Percentiles rank a stretch among this genome's conserved stretches.
Conservation (phyloP, 2,888 invertebrate species). For the Dryomyza anilis region DNA sequence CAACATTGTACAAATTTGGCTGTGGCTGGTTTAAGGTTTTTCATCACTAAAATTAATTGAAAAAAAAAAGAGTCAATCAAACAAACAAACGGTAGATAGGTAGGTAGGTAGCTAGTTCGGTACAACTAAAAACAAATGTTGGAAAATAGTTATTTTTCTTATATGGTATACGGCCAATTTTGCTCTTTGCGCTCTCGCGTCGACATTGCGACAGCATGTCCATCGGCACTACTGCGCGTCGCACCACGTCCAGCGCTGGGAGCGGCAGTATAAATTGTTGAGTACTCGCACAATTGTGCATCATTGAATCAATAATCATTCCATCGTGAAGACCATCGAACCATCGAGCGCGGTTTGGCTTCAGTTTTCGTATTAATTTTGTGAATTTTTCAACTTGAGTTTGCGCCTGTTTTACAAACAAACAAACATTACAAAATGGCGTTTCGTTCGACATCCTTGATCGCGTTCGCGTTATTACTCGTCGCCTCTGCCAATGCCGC, state of each 20-base stretch:
- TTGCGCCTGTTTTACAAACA: slow-evolving; percentile 7
- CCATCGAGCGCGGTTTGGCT: slow-evolving; percentile 23
- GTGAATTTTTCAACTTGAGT: neutral
- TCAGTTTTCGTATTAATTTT: slow-evolving; percentile 23
- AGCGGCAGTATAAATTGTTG: slow-evolving; percentile 63
- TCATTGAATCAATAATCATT: slow-evolving; percentile 60
- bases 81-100: neutral
- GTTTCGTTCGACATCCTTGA: slow-evolving; percentile 61
- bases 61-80: neutral
- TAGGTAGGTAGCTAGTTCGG: too few species aligned
- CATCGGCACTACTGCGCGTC: neutral
- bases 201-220: neutral
- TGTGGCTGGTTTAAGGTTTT: slow-evolving; percentile 5
- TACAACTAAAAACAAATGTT: too few species aligned
- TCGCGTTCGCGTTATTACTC: slow-evolving; percentile 64
- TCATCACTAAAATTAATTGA: slow-evolving; percentile 9
- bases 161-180: slow-evolving; percentile 1
- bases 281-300: slow-evolving; percentile 55
- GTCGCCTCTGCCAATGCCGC: slow-evolving; percentile 64
- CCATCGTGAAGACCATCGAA: slow-evolving; percentile 50
- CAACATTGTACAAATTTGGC: slow-evolving; percentile 25
- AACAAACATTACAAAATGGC: slow-evolving; percentile 48
- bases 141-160: neutral
- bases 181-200: neutral
- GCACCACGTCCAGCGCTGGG: slow-evolving; percentile 39